phyloP scores from a whole-genome alignment of 35 echinoderm and acorn worm species.

The Antedon bifida region DNA sequence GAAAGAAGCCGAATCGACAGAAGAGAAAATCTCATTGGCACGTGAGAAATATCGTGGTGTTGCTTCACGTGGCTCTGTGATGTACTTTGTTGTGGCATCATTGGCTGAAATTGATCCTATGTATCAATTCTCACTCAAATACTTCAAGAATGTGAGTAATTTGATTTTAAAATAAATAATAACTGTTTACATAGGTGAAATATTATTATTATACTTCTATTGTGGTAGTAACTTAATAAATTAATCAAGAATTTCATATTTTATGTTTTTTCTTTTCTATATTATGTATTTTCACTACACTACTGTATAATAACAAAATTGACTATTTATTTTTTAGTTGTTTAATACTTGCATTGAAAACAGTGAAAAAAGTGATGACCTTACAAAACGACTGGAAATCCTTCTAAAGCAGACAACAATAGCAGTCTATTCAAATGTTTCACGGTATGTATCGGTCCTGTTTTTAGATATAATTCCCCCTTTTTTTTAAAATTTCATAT shows the following conservation, averaged over 20 bases:
- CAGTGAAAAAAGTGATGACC: conserved; percentile 90
- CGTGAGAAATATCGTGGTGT: conserved; percentile 88
- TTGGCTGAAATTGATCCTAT: conserved; percentile 96
- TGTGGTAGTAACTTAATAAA: too few species aligned
- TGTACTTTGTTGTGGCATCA: conserved; percentile 91
- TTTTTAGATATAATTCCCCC: too few species aligned
- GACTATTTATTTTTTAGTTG: conserved; percentile 55
- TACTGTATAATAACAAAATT: too few species aligned
- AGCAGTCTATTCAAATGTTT: conserved; percentile 76
- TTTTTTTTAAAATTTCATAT: background rate
- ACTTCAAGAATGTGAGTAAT: conserved; percentile 89
- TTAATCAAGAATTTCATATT: too few species aligned
- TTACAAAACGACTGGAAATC: conserved; percentile 43
- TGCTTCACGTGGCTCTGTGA: conserved; percentile 78
- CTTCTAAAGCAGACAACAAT: conserved; percentile 61
- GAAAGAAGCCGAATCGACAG: conserved; percentile 73
- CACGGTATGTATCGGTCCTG: conserved; percentile 28
- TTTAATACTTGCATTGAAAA: conserved; percentile 92
- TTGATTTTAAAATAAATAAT: background rate
- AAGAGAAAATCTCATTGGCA: conserved; percentile 86
- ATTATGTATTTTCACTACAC: too few species aligned
- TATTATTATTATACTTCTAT: too few species aligned
- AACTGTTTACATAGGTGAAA: too few species aligned
- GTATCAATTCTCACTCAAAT: conserved; percentile 98
- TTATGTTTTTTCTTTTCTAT: too few species aligned